phyloP scores from a whole-genome alignment of 1,140 invertebrate genomes.

The Reticulitermes speratus region DNA sequence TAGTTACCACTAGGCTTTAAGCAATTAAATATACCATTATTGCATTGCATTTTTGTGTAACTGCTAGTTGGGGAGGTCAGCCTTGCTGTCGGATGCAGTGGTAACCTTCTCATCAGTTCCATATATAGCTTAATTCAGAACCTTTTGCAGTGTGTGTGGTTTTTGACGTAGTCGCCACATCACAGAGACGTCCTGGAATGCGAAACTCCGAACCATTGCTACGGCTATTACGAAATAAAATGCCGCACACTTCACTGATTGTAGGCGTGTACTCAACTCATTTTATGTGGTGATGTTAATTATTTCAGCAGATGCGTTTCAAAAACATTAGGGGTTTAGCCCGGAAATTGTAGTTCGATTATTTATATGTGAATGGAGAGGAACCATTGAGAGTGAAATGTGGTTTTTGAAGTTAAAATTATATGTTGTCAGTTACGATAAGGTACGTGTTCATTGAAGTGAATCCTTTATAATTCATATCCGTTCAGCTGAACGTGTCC shows the following conservation, averaged over 20 bases:
- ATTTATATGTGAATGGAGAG: background rate
- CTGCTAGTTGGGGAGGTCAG: too few species aligned
- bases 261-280: background rate
- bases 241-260: background rate
- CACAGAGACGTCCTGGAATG: background rate
- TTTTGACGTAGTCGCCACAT: background rate
- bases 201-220: background rate
- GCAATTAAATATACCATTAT: too few species aligned
- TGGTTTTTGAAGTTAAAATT: background rate
- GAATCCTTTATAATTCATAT: too few species aligned
- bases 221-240: background rate
- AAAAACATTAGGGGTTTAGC: background rate
- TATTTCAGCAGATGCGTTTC: background rate
- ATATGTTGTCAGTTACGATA: background rate
- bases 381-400: background rate
- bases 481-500: too few species aligned
- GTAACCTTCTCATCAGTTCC: slow-evolving; percentile 11
- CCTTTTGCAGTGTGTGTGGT: background rate
- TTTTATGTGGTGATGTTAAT: background rate
- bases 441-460: too few species aligned
- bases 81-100: background rate
- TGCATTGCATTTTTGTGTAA: too few species aligned
- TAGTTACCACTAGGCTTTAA: too few species aligned
- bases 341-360: background rate
- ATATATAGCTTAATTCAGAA: background rate